These are phyloP conservation scores for Tryphoninae sp. DNA, from an alignment of 2,888 invertebrate species.

Conservation along the genomic window DNA sequence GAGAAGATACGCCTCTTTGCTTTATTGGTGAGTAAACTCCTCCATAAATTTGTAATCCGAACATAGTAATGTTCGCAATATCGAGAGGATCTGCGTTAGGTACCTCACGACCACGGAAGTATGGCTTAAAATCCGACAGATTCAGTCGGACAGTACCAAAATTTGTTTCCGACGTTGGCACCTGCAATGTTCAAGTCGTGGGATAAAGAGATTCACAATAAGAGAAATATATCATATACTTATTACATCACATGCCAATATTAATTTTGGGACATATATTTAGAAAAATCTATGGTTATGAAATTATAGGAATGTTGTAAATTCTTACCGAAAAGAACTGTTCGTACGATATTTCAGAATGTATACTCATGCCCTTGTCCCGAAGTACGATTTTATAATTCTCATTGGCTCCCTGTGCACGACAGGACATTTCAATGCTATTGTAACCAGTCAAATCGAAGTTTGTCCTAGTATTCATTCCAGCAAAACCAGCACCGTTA, in stretches of 20 bases:
- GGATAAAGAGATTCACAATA: not conserved
- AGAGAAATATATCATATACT: not conserved
- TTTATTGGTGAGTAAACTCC: conserved; percentile 86
- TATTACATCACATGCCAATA: not conserved
- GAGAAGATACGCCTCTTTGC: conserved; percentile 85
- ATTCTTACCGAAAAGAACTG: conserved; percentile 80
- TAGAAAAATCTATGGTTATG: too few relatives aligned
- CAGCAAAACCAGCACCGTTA: conserved; percentile 87
- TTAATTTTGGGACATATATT: not conserved
- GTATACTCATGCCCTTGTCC: conserved; percentile 83
- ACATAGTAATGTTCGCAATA: conserved; percentile 83
- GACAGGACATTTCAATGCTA: conserved; percentile 83
- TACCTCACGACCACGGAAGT: conserved; percentile 84
- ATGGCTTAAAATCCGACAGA: conserved; percentile 84
- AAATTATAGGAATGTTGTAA: not conserved
- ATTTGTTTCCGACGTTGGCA: conserved; percentile 81
- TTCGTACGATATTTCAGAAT: conserved; percentile 85
- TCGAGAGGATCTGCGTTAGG: conserved; percentile 84
- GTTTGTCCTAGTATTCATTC: conserved; percentile 82
- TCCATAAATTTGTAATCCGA: conserved; percentile 86
- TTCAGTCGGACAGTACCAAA: conserved; percentile 83
- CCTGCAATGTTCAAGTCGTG: conserved; percentile 78
- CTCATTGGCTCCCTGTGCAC: conserved; percentile 84
- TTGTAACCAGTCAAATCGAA: conserved; percentile 83
- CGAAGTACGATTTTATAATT: conserved; percentile 85